phyloP scores from a whole-genome alignment of 2,797 vertebrate species.

The Acanthurus lineatus region DNA sequence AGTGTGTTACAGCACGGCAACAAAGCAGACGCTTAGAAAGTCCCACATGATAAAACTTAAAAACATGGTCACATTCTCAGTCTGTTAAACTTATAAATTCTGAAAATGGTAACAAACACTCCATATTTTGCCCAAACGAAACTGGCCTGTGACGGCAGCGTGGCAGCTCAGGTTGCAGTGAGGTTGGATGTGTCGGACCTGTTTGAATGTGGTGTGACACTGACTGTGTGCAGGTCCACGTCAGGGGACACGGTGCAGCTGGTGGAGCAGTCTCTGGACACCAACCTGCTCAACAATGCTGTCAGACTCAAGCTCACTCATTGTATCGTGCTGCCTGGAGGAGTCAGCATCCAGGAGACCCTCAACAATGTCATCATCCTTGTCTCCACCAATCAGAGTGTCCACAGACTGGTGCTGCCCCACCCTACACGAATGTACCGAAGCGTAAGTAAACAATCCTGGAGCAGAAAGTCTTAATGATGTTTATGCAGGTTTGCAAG shows the following conservation, averaged over 20 bases:
- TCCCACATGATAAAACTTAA: too few species aligned
- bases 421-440: constrained; percentile 93
- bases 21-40: too few species aligned
- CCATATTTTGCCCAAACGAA: too few species aligned
- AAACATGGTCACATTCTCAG: too few species aligned
- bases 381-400: constrained; percentile 90
- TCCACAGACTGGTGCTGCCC: constrained; percentile 91
- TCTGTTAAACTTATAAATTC: too few species aligned
- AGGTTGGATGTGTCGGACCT: too few species aligned
- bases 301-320: constrained; percentile 88
- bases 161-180: too few species aligned
- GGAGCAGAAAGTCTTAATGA: not conserved
- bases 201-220: not conserved
- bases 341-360: constrained; percentile 90
- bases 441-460: constrained; percentile 85
- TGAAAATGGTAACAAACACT: too few species aligned
- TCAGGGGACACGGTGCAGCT: constrained; percentile 90
- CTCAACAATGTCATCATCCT: constrained; percentile 90
- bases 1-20: too few species aligned
- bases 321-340: constrained; percentile 89
- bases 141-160: too few species aligned
- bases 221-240: constrained; percentile 84
- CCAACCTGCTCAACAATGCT: constrained; percentile 91
- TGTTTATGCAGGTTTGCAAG: too few species aligned
- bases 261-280: constrained; percentile 92